Evolutionary conservation across 1,140 invertebrate genomes (phyloP).

Genomic region (Harpegnathos saltator): DNA sequence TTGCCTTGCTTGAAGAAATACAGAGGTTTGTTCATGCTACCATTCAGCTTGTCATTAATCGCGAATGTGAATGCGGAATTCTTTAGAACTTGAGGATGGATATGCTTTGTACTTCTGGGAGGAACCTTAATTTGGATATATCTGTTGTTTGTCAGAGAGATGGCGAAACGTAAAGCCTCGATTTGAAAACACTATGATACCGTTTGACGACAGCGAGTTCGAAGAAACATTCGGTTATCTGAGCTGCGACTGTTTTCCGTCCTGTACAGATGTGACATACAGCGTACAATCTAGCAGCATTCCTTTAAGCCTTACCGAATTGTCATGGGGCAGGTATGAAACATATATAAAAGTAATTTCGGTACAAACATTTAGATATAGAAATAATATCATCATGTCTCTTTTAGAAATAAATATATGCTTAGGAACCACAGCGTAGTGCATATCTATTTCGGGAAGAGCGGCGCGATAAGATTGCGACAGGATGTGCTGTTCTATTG

Average conservation of each 20-base stretch:
- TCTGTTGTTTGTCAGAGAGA: not conserved
- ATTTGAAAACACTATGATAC: slow-evolving; percentile 6
- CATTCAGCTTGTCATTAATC: not conserved
- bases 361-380: not conserved
- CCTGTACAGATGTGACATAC: slow-evolving; percentile 19
- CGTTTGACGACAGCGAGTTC: not conserved
- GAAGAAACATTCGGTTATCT: not conserved
- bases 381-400: no score
- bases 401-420: not conserved
- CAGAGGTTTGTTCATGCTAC: slow-evolving; percentile 16
- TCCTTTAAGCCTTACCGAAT: slow-evolving; percentile 8
- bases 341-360: not conserved
- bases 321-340: slow-evolving; percentile 7
- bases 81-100: no score
- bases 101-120: no score
- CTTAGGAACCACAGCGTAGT: not conserved
- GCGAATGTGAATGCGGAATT: no score
- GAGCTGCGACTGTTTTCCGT: slow-evolving; percentile 49
- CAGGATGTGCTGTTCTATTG: slow-evolving; percentile 35
- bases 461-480: not conserved
- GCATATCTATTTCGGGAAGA: slow-evolving; percentile 10
- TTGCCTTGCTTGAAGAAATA: slow-evolving; percentile 22
- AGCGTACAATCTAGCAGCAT: not conserved
- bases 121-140: not conserved
- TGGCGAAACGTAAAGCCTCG: slow-evolving; percentile 32